A percentile compares a stretch with the other conserved stretches of the same genome.
These are phyloP conservation scores for Murina feae DNA, from an alignment of 2,113 vertebrate species.

Conservation along the genomic window DNA sequence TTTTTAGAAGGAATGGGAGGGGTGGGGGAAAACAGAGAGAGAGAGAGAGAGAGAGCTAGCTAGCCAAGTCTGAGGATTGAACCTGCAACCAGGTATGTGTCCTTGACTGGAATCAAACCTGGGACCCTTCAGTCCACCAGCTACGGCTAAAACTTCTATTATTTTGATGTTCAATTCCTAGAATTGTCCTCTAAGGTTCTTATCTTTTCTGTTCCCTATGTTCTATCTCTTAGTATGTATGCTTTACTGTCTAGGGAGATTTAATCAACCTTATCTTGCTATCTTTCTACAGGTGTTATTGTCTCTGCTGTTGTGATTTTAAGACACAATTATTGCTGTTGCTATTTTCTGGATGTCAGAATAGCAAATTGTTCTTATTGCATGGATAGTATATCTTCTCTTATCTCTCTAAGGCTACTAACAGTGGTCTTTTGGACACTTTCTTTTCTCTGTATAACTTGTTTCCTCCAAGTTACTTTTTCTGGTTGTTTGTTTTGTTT, in stretches of 20 bases:
- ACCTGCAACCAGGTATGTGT: too few relatives aligned
- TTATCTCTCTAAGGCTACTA: neutral
- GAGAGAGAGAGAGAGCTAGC: too few relatives aligned
- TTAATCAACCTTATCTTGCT: neutral
- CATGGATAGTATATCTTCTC: neutral
- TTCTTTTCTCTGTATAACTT: neutral
- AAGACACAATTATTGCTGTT: neutral
- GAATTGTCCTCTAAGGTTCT: neutral
- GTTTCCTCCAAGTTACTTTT: neutral
- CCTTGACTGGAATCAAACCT: too few relatives aligned
- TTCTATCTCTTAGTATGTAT: neutral
- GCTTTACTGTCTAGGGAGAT: neutral
- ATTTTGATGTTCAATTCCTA: neutral
- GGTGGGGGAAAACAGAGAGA: too few relatives aligned
- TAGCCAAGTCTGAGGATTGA: too few relatives aligned
- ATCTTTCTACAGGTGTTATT: neutral
- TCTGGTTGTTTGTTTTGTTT: neutral
- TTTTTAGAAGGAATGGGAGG: too few relatives aligned
- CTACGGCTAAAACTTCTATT: neutral
- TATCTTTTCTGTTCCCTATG: neutral
- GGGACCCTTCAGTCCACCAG: too few relatives aligned
- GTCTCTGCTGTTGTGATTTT: slow-evolving; percentile 6
- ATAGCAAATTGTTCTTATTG: neutral
- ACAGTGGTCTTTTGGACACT: neutral
- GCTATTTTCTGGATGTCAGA: neutral